A percentile compares a stretch with the other conserved stretches of the same genome.
These are phyloP conservation scores for Harpalus rufipes DNA, from an alignment of 2,888 invertebrate genomes.

Conservation along the genomic window DNA sequence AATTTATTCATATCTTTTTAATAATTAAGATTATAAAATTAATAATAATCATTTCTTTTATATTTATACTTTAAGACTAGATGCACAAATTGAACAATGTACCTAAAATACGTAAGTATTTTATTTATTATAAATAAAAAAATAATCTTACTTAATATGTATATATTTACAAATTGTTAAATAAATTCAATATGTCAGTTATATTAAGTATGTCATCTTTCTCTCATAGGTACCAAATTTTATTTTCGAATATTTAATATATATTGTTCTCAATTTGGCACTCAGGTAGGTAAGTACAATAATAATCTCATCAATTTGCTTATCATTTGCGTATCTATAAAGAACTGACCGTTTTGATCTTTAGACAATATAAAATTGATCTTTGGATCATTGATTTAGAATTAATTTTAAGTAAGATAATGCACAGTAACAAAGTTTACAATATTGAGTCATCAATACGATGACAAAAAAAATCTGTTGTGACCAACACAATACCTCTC, in stretches of 20 bases:
- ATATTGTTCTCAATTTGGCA: background rate
- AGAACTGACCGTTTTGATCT: constrained; percentile 29
- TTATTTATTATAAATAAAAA: background rate
- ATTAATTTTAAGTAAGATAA: background rate
- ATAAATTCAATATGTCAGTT: background rate
- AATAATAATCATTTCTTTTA: constrained; percentile 2
- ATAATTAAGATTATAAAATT: background rate
- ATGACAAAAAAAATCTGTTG: too few relatives aligned
- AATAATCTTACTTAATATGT: constrained; percentile 6
- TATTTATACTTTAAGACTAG: background rate
- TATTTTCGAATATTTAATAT: background rate
- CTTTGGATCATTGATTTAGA: constrained; percentile 14
- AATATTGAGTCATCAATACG: constrained; percentile 1
- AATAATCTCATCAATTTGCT: background rate
- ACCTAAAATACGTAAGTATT: constrained; percentile 26
- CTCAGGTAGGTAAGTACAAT: background rate
- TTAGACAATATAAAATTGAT: constrained; percentile 48
- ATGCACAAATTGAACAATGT: background rate
- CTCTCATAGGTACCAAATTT: background rate
- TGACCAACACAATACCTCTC: too few relatives aligned
- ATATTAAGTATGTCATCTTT: background rate
- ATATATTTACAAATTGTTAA: constrained; percentile 4
- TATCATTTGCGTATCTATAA: constrained; percentile 46
- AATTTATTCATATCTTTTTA: constrained; percentile 39
- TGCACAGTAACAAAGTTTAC: constrained; percentile 16